Conservation (phyloP, 2,113 vertebrate species). For the Oreotrochilus melanogaster region DNA sequence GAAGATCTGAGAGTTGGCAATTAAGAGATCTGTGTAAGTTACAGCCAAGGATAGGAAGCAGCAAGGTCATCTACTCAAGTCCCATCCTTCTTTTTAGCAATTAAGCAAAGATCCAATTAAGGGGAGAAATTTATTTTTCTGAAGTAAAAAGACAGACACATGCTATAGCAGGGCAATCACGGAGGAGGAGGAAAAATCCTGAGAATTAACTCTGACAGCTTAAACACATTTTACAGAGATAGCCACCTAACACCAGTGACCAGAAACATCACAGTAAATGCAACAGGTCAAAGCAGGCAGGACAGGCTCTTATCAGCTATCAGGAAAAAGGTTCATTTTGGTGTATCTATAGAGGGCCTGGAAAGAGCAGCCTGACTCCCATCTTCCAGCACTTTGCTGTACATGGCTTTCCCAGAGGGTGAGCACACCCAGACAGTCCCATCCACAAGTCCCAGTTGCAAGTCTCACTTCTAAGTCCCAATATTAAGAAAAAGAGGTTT, state of each 20-base stretch:
- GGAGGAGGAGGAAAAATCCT: neutral
- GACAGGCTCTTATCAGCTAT: neutral
- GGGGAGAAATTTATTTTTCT: constrained; percentile 12
- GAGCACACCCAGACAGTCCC: neutral
- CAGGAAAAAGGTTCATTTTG: neutral
- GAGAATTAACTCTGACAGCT: neutral
- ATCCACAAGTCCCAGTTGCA: neutral
- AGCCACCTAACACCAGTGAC: neutral
- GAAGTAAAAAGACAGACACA: neutral
- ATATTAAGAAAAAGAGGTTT: accelerated
- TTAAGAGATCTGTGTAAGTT: neutral
- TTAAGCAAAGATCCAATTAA: constrained; percentile 24
- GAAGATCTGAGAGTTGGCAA: constrained; percentile 24
- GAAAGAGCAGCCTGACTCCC: neutral
- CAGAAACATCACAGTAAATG: accelerated
- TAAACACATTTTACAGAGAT: neutral
- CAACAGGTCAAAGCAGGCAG: neutral
- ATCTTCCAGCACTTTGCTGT: neutral
- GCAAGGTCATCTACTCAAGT: constrained; percentile 26
- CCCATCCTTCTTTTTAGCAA: constrained; percentile 2
- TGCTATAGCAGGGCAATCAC: neutral
- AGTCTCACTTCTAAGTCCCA: neutral
- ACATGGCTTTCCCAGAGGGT: neutral
- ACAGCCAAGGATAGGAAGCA: constrained; percentile 12
- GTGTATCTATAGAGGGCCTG: neutral